phyloP scores from a whole-genome alignment of 2,113 vertebrate species.

The Cyrtonyx montezumae region DNA sequence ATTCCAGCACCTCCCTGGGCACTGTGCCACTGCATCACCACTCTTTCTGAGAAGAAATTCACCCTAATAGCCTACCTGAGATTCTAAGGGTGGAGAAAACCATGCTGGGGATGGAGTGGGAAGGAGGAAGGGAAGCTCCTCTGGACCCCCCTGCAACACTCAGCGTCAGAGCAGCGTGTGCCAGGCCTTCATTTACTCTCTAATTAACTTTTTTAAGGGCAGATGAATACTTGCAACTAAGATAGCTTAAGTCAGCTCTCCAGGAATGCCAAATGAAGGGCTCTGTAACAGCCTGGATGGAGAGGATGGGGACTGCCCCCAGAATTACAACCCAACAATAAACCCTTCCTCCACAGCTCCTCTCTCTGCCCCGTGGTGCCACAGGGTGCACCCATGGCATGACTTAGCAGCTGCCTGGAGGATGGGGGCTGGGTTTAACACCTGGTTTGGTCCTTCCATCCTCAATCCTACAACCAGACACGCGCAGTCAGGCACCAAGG shows the following conservation, averaged over 20 bases:
- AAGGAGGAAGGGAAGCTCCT: neutral
- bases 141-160: neutral
- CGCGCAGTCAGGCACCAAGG: no score
- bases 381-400: no score
- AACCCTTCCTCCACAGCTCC: neutral
- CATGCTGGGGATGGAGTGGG: neutral
- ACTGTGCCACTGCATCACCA: no score
- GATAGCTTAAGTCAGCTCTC: rapidly evolving
- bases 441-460: neutral
- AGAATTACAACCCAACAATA: no score
- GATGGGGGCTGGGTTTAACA: neutral
- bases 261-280: neutral
- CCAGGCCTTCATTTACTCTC: neutral
- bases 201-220: neutral
- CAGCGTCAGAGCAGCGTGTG: neutral
- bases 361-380: neutral
- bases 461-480: neutral
- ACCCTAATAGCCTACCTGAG: no score
- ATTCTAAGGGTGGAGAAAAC: rapidly evolving
- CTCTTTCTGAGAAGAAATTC: no score
- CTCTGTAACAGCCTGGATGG: neutral
- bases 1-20: no score
- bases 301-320: neutral
- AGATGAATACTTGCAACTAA: neutral
- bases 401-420: no score